These are phyloP conservation scores for Galleria mellonella DNA, from an alignment of 1,140 invertebrate species.

Conservation along the genomic window DNA sequence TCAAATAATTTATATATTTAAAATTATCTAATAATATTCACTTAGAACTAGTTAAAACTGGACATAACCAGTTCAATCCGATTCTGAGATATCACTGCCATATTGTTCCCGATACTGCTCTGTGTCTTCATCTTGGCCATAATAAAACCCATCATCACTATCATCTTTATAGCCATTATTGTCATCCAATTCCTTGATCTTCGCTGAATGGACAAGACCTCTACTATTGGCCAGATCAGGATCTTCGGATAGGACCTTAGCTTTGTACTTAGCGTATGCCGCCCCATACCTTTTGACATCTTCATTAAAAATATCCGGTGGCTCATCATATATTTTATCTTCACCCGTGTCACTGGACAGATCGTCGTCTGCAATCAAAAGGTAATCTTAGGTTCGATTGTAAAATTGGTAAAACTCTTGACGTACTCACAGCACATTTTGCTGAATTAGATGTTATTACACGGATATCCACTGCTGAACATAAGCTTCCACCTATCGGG, in stretches of 20 bases:
- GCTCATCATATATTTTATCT: constrained; percentile 58
- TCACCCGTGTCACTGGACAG: constrained; percentile 71
- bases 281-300: constrained; percentile 58
- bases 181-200: constrained; percentile 36
- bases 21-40: no score
- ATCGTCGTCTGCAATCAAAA: constrained; percentile 46
- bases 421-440: no score
- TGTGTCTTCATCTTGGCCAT: constrained; percentile 58
- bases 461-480: no score
- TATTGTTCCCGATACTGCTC: constrained; percentile 54
- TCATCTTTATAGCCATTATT: constrained; percentile 55
- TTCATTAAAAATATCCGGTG: constrained; percentile 43
- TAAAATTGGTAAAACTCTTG: no score
- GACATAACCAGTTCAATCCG: no score
- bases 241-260: constrained; percentile 37
- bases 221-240: constrained; percentile 22
- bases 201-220: constrained; percentile 30
- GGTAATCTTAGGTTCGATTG: no score
- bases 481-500: no score
- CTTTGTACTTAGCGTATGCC: constrained; percentile 67
- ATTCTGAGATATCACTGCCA: constrained; percentile 26
- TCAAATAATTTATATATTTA: no score
- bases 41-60: no score
- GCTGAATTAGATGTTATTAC: no score
- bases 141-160: constrained; percentile 63